Base-by-base conservation (phyloP, 2,797 vertebrate species). In the Gila robusta region DNA sequence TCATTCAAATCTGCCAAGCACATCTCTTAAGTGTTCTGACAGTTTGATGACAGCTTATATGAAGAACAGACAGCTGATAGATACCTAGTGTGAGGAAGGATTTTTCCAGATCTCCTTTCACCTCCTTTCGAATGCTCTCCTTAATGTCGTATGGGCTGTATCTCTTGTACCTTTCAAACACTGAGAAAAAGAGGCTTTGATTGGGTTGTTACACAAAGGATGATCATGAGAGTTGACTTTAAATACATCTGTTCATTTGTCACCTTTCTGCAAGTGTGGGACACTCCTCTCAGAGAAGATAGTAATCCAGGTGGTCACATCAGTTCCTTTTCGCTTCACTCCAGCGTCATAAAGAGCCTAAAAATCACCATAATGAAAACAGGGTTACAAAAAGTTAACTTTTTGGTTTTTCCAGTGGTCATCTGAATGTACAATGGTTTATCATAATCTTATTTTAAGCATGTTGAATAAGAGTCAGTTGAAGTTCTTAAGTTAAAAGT, bases 141-240 rank as follows among this genome's bases (percentile, higher is more conserved):
- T 97, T 83, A 95, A 99, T 99, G 94, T 99, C 97, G 5, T 97
- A 98, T 5, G 97, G 97, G 90, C 98, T 99, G 95, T 98, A 99
- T 92, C 94, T 96, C 94, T 97, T 98, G 94, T 99, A 99, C 89
- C 96, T 96, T 1, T 98, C 95, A 89, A 99, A 99, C 39, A 99
- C 98, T 99, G 89, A 47, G 8, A 64, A 59, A 41, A n/a, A 54
- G 39, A 49, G 8, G 1, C n/a, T 39, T 19, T 64, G 41, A 26
- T 74, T 74, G 54, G 23, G 21, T 49, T 64, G 21, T 32, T 76
- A 14, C 14, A 66, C 8, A 26, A 64, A 32, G 21, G 26, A 72
- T 64, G 28, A 83, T 69, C 16, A 54, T 54, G 73, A 14, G 10
- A 70, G 11, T 17, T 67, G 32, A 39, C n/a, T 54, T 69, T 11